phyloP scores from a whole-genome alignment of 2,113 vertebrate genomes.

The Eubucco bourcierii region DNA sequence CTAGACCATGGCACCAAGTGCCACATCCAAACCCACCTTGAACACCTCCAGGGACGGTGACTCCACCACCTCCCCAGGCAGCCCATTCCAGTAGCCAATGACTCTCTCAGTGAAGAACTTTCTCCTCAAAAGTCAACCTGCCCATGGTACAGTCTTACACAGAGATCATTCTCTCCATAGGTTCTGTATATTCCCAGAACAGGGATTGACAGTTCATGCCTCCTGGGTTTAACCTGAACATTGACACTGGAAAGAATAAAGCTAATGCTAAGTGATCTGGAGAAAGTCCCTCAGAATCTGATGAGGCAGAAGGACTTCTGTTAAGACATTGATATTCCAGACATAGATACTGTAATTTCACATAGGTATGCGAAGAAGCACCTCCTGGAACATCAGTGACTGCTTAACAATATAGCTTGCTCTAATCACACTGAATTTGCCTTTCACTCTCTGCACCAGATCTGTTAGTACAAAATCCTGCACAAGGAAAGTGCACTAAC shows the following conservation, averaged over 20 bases:
- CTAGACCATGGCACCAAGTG: no score
- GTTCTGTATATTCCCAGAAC: not conserved
- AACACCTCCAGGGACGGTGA: no score
- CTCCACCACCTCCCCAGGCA: no score
- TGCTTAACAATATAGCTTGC: not conserved
- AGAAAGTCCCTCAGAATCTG: not conserved
- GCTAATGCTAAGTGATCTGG: not conserved
- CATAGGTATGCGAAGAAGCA: accelerated
- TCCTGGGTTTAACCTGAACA: not conserved
- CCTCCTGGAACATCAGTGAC: not conserved
- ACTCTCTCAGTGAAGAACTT: no score
- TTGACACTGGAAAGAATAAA: not conserved
- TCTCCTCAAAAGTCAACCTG: no score
- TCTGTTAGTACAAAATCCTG: not conserved
- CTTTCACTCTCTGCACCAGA: not conserved
- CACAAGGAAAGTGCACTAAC: not conserved
- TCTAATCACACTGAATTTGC: not conserved
- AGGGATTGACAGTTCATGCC: not conserved
- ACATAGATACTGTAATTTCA: not conserved
- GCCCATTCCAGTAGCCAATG: no score
- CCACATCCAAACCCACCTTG: no score
- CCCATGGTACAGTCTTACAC: not conserved
- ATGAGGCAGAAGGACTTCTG: not conserved
- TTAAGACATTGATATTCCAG: not conserved
- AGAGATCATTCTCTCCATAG: not conserved